Conservation (phyloP, 2,113 vertebrate species). For the Cephalopholis sonnerati region DNA sequence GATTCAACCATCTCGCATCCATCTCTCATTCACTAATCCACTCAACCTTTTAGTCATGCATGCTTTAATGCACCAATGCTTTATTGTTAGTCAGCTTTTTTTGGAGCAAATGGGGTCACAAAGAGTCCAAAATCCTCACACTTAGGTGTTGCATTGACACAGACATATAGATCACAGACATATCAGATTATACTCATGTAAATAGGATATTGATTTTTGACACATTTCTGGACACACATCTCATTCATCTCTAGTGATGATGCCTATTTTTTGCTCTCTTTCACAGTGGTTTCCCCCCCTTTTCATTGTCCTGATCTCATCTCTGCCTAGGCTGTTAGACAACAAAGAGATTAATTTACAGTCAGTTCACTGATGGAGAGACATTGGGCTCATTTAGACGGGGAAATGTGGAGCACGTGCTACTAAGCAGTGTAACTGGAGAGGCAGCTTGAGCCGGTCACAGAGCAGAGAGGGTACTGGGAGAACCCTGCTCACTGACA, state of each 20-base stretch:
- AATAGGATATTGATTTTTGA: conserved; percentile 21
- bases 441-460: conserved; percentile 58
- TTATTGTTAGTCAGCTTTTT: conserved; percentile 17
- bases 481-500: conserved; percentile 50
- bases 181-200: neutral
- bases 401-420: conserved; percentile 66
- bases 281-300: conserved; percentile 21
- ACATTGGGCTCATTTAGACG: conserved; percentile 64
- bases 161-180: neutral
- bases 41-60: conserved; percentile 21
- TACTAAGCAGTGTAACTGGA: conserved; percentile 61
- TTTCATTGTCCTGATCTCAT: conserved; percentile 46
- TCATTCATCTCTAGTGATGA: neutral
- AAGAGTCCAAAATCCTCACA: neutral
- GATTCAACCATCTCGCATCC: neutral
- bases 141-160: neutral
- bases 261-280: conserved; percentile 28
- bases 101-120: conserved; percentile 2
- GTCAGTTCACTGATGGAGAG: conserved; percentile 58
- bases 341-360: conserved; percentile 77
- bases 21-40: conserved; percentile 27
- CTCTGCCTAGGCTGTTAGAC: conserved; percentile 55
- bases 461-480: conserved; percentile 35
- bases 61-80: conserved; percentile 27
- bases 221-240: conserved; percentile 7